Conservation (phyloP, 1,140 invertebrate genomes). For the Drosophila tani region DNA sequence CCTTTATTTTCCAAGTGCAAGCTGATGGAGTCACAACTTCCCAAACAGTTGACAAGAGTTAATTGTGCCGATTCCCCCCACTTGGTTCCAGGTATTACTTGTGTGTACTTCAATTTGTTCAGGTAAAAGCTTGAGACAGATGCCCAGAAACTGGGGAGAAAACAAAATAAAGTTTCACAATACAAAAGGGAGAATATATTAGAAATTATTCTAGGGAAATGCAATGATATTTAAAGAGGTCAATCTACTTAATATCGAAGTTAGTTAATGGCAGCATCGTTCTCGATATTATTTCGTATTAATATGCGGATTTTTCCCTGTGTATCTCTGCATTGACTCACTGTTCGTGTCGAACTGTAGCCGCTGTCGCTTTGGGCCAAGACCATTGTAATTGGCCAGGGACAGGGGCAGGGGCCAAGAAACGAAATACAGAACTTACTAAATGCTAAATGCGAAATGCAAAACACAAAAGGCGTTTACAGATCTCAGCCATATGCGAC, state of each 20-base stretch:
- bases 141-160: not conserved
- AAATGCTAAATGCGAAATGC: not conserved
- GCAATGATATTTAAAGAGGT: no score
- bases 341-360: not conserved
- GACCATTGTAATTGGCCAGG: not conserved
- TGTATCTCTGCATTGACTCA: no score
- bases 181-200: not conserved
- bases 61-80: conserved; percentile 34
- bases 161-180: not conserved
- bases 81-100: conserved; percentile 13
- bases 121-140: not conserved
- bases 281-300: no score
- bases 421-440: not conserved
- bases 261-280: no score
- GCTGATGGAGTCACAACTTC: no score
- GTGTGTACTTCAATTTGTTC: conserved; percentile 3
- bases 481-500: conserved; percentile 55
- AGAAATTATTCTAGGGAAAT: no score
- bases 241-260: no score
- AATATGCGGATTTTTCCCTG: no score
- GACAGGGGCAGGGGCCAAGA: not conserved
- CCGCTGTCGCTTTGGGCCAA: not conserved
- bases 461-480: conserved; percentile 42
- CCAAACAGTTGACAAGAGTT: conserved; percentile 59
- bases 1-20: no score